Evolutionary conservation across 2,888 invertebrate genomes (phyloP).

Genomic region (Monochamus alternatus): DNA sequence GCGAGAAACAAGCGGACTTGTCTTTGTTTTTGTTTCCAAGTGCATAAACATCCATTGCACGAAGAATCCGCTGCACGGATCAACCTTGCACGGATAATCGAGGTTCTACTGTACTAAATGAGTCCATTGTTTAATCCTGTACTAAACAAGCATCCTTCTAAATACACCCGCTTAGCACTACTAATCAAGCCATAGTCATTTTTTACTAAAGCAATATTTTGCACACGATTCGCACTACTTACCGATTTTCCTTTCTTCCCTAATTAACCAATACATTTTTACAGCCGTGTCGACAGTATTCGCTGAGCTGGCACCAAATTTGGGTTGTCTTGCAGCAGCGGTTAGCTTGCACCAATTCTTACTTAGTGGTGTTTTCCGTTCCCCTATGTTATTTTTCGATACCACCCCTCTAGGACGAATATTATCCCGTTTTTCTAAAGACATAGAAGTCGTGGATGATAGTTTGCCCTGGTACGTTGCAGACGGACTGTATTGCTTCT

Average conservation of each 20-base stretch:
- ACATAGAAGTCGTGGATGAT: constrained; percentile 80
- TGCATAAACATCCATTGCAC: too few relatives aligned
- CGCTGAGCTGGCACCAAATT: constrained; percentile 72
- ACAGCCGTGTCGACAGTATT: constrained; percentile 72
- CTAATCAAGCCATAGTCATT: background rate
- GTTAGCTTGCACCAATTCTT: constrained; percentile 75
- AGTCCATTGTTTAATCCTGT: too few relatives aligned
- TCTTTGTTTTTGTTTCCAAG: too few relatives aligned
- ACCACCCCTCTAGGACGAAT: constrained; percentile 85
- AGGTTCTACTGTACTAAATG: too few relatives aligned
- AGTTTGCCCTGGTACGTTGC: constrained; percentile 78
- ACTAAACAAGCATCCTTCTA: background rate
- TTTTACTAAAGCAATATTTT: background rate
- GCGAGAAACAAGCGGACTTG: too few relatives aligned
- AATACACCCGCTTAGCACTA: background rate
- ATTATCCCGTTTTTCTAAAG: constrained; percentile 83
- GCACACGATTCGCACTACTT: background rate
- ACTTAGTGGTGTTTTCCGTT: constrained; percentile 77
- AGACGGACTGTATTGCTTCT: constrained; percentile 81
- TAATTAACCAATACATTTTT: constrained; percentile 21
- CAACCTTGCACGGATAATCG: too few relatives aligned
- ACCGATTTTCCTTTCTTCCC: background rate
- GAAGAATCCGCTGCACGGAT: too few relatives aligned
- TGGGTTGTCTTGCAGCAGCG: constrained; percentile 79
- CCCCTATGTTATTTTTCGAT: constrained; percentile 85